These are phyloP conservation scores for Hydrotaea diabolus DNA, from an alignment of 2,888 invertebrate species.

Conservation along the genomic window DNA sequence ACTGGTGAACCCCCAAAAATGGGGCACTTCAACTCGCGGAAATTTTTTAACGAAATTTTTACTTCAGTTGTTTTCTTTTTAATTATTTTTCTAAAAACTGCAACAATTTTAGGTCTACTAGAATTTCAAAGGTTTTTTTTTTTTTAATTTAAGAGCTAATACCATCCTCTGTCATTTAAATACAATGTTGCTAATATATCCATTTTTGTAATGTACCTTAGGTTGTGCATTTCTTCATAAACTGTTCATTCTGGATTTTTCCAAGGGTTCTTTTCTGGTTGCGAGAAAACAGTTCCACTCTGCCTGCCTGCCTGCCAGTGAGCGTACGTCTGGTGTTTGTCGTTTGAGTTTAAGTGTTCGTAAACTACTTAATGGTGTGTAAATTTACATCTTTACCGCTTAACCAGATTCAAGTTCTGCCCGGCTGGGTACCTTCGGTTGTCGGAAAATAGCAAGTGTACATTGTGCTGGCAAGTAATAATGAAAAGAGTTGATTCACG, in stretches of 20 bases:
- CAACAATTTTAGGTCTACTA: too few relatives aligned
- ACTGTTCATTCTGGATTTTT: not conserved
- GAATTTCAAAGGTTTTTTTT: too few relatives aligned
- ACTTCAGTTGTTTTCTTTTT: too few relatives aligned
- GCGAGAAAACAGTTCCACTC: not conserved
- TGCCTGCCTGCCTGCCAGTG: not conserved
- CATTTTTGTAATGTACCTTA: not conserved
- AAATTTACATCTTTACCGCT: conserved; percentile 72
- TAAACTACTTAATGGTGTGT: conserved; percentile 79
- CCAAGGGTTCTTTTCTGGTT: not conserved
- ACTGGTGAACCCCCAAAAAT: too few relatives aligned
- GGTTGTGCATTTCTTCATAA: not conserved
- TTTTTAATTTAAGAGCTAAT: too few relatives aligned
- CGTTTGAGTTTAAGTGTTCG: conserved; percentile 70
- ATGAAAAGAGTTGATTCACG: too few relatives aligned
- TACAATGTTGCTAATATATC: too few relatives aligned
- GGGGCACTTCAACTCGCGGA: too few relatives aligned
- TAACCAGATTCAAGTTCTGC: conserved; percentile 61
- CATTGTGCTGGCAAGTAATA: too few relatives aligned
- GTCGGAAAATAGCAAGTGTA: not conserved
- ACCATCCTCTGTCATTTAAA: too few relatives aligned
- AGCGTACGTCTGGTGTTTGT: not conserved
- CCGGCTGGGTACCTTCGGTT: conserved; percentile 29
- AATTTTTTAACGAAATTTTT: too few relatives aligned
- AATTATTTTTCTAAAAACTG: too few relatives aligned